Percentiles rank a stretch among this genome's conserved stretches.
phyloP scores from a whole-genome alignment of 2,888 invertebrate genomes.

The Drosophila formosana region DNA sequence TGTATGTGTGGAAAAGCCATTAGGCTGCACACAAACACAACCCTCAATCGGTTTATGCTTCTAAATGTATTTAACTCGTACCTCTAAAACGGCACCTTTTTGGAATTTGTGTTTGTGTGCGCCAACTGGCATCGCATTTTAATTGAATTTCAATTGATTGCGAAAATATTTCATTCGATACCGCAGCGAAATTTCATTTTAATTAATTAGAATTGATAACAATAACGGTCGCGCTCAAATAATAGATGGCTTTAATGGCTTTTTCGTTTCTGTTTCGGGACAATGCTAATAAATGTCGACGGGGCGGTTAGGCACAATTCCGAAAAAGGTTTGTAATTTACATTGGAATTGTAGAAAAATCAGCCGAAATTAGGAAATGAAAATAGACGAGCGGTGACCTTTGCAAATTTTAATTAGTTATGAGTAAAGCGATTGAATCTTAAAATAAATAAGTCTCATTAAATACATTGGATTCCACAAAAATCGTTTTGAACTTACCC shows the following conservation, averaged over 20 bases:
- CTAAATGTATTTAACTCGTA: conserved; percentile 31
- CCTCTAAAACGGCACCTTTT: conserved; percentile 42
- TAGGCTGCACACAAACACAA: conserved; percentile 36
- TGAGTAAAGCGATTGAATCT: background rate
- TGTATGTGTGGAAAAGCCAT: conserved; percentile 56
- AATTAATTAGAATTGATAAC: conserved; percentile 77
- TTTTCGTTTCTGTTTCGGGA: background rate
- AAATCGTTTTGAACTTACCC: background rate
- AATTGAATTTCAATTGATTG: conserved; percentile 82
- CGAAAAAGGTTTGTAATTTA: background rate
- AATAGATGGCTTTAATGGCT: conserved; percentile 34
- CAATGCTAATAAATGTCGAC: conserved; percentile 1
- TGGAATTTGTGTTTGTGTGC: conserved; percentile 30
- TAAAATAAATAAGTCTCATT: background rate
- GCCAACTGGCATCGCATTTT: conserved; percentile 63
- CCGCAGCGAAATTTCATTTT: conserved; percentile 68
- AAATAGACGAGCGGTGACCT: background rate
- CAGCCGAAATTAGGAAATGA: background rate
- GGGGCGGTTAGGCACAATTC: background rate
- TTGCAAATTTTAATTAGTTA: background rate
- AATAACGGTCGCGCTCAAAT: conserved; percentile 50
- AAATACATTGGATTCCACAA: background rate
- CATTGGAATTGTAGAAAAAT: background rate
- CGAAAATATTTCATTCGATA: conserved; percentile 64
- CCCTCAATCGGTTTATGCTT: background rate